phyloP scores from a whole-genome alignment of 1,140 invertebrate genomes.

The Macrotrachela quadricornifera region DNA sequence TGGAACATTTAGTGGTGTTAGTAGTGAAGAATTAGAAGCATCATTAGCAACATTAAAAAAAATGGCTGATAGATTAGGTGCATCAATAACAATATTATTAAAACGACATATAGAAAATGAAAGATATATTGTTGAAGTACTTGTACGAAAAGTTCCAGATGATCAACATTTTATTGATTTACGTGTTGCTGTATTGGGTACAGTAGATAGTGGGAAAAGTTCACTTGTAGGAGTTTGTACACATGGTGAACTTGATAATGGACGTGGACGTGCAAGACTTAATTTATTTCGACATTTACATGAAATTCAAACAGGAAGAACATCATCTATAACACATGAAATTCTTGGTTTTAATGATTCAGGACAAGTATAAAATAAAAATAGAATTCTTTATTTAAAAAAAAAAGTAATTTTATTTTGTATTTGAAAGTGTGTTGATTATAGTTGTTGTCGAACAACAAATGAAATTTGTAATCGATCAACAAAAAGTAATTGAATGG shows the following conservation, averaged over 20 bases:
- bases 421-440: not conserved
- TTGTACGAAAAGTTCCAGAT: conserved; percentile 68
- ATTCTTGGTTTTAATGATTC: conserved; percentile 58
- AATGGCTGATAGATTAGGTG: conserved; percentile 43
- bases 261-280: conserved; percentile 69
- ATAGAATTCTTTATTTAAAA: not conserved
- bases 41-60: conserved; percentile 45
- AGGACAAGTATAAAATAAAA: conserved; percentile 24
- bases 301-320: conserved; percentile 81
- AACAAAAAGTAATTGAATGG: conserved; percentile 2
- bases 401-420: not conserved
- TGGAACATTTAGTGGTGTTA: conserved; percentile 57
- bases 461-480: conserved; percentile 57
- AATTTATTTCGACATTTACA: conserved; percentile 89
- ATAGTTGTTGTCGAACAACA: conserved; percentile 55
- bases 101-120: conserved; percentile 6
- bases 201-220: conserved; percentile 75
- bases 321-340: conserved; percentile 84
- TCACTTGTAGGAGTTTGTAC: conserved; percentile 43
- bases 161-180: conserved; percentile 65
- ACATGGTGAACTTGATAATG: conserved; percentile 43
- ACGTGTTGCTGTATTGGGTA: conserved; percentile 69
- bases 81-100: conserved; percentile 43
- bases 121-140: conserved; percentile 44
- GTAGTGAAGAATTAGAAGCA: conserved; percentile 51